Evolutionary conservation across 2,888 invertebrate species (phyloP).

Genomic region (Platycheirus albimanus): DNA sequence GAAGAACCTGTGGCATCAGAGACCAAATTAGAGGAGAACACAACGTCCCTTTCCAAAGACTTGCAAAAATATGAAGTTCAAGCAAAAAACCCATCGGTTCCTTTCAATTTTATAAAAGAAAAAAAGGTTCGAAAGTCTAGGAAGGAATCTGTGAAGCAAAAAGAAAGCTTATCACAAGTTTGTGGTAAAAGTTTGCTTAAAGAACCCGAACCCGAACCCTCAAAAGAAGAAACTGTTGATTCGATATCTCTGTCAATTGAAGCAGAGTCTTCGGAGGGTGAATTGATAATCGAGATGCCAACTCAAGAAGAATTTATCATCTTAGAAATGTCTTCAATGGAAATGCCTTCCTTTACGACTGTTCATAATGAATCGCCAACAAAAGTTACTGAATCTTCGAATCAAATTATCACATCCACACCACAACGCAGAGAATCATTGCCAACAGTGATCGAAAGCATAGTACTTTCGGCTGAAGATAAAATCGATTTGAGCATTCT

Average conservation of each 20-base stretch:
- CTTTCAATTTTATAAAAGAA: too few relatives aligned
- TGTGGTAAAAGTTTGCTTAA: background rate
- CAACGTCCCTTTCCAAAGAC: too few relatives aligned
- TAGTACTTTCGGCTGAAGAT: constrained; percentile 79
- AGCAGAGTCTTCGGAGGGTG: background rate
- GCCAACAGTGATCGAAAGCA: constrained; percentile 79
- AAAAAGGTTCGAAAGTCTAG: background rate
- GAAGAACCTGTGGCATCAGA: too few relatives aligned
- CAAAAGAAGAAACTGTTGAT: background rate
- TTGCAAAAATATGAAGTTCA: too few relatives aligned
- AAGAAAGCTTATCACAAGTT: background rate
- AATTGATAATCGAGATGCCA: too few relatives aligned
- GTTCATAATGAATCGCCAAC: background rate
- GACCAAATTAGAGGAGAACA: constrained; percentile 15
- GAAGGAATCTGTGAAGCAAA: background rate
- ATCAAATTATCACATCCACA: background rate
- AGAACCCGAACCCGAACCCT: background rate
- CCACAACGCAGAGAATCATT: constrained; percentile 4
- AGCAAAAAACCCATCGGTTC: background rate
- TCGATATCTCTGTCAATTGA: background rate
- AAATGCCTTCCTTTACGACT: background rate
- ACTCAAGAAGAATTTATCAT: background rate
- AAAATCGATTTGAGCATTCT: constrained; percentile 79
- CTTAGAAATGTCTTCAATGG: background rate
- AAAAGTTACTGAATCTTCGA: background rate